phyloP scores from a whole-genome alignment of 2,888 invertebrate genomes.

The Tanytarsus gracilentus region DNA sequence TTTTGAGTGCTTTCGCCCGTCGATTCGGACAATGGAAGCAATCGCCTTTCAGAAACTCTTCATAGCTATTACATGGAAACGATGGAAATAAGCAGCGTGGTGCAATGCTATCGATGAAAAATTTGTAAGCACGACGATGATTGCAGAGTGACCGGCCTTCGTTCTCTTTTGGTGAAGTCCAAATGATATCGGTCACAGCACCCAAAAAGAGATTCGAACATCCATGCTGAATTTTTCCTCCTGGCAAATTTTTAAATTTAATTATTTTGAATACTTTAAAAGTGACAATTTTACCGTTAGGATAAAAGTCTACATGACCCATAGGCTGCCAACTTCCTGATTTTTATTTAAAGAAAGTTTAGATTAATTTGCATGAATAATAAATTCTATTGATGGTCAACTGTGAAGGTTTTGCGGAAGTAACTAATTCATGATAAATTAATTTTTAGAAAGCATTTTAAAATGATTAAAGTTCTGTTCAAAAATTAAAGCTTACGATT shows the following conservation, averaged over 20 bases:
- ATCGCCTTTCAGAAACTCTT: conserved; percentile 68
- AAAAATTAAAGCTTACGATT: too few species aligned
- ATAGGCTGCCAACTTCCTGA: conserved; percentile 67
- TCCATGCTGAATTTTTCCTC: conserved; percentile 83
- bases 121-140: conserved; percentile 85
- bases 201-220: conserved; percentile 88
- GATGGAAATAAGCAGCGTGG: conserved; percentile 87
- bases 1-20: conserved; percentile 32
- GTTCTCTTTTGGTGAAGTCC: conserved; percentile 62
- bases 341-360: background rate
- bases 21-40: conserved; percentile 59
- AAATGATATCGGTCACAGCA: conserved; percentile 79
- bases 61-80: conserved; percentile 77
- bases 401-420: too few species aligned
- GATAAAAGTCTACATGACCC: conserved; percentile 66
- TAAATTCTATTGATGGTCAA: too few species aligned
- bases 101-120: conserved; percentile 89
- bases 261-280: conserved; percentile 41
- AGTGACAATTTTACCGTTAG: background rate
- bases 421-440: too few species aligned
- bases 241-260: conserved; percentile 53
- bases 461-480: too few species aligned
- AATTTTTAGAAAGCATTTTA: too few species aligned
- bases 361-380: background rate
- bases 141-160: conserved; percentile 85